These are phyloP conservation scores for Polylopha cassiicola DNA, from an alignment of 2,888 invertebrate species.

Conservation along the genomic window DNA sequence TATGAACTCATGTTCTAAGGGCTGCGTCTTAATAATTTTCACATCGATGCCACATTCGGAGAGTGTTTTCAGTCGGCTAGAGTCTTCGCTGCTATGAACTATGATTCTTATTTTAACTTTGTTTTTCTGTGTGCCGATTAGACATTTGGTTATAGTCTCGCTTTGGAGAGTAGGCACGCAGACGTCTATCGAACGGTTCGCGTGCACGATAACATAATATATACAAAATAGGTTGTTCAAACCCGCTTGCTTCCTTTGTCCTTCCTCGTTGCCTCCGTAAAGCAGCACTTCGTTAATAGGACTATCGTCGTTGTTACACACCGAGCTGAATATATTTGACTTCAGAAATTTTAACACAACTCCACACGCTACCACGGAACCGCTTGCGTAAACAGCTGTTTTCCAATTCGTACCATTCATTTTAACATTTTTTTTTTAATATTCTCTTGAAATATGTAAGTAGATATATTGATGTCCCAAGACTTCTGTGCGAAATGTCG, in stretches of 20 bases:
- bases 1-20: conserved; percentile 52
- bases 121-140: conserved; percentile 40
- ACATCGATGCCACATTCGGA: conserved; percentile 45
- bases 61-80: conserved; percentile 34
- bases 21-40: conserved; percentile 42
- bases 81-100: conserved; percentile 41
- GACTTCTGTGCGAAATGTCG: no score
- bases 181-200: conserved; percentile 45
- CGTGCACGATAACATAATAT: conserved; percentile 46
- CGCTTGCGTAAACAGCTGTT: conserved; percentile 27
- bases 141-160: conserved; percentile 42
- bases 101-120: conserved; percentile 41
- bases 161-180: conserved; percentile 51
- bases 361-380: conserved; percentile 30
- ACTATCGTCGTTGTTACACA: conserved; percentile 27
- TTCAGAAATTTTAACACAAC: conserved; percentile 27
- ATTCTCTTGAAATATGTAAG: no score
- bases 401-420: conserved; percentile 33
- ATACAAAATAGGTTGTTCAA: conserved; percentile 51
- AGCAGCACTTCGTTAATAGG: conserved; percentile 51
- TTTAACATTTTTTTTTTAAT: no score
- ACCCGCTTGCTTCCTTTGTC: conserved; percentile 37
- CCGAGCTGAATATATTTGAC: conserved; percentile 11
- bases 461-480: no score
- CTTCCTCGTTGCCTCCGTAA: conserved; percentile 44